Percentiles rank a stretch among this genome's conserved stretches.
phyloP scores from a whole-genome alignment of 2,113 vertebrate genomes.

The Ceyx cyanopectus region DNA sequence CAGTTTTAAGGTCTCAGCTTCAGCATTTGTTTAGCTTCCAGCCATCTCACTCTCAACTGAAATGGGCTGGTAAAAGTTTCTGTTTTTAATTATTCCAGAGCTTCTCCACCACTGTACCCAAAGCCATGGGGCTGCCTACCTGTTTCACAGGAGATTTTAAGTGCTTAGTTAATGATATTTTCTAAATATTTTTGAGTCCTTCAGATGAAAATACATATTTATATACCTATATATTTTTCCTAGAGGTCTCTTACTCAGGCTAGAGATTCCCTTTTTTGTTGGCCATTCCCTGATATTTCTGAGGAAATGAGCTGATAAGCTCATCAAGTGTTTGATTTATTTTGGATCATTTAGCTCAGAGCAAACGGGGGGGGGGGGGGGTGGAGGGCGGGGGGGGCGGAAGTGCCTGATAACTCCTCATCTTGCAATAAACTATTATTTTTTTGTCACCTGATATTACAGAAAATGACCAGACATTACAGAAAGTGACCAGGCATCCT shows the following conservation, averaged over 20 bases:
- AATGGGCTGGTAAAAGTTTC: neutral
- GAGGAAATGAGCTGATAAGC: neutral
- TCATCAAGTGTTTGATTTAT: neutral
- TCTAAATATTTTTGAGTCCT: neutral
- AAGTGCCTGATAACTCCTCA: neutral
- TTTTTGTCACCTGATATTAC: neutral
- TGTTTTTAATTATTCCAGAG: neutral
- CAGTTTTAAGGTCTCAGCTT: constrained; percentile 6
- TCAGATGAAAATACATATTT: neutral
- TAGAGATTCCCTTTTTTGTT: neutral
- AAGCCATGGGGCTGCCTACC: neutral
- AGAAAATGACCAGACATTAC: neutral
- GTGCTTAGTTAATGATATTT: neutral
- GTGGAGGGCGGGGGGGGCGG: no score
- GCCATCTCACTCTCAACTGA: neutral
- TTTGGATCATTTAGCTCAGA: neutral
- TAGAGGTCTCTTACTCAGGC: neutral
- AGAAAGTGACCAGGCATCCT: neutral
- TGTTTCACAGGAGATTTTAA: neutral
- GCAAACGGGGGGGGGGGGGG: neutral
- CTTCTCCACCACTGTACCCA: neutral
- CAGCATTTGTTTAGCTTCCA: constrained; percentile 11
- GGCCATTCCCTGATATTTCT: neutral
- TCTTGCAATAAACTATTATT: neutral
- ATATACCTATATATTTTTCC: neutral